Evolutionary conservation across 1,140 invertebrate species (phyloP), one percentile per base, ranked within the genome.

Genomic region (Papilio polyxenes): DNA sequence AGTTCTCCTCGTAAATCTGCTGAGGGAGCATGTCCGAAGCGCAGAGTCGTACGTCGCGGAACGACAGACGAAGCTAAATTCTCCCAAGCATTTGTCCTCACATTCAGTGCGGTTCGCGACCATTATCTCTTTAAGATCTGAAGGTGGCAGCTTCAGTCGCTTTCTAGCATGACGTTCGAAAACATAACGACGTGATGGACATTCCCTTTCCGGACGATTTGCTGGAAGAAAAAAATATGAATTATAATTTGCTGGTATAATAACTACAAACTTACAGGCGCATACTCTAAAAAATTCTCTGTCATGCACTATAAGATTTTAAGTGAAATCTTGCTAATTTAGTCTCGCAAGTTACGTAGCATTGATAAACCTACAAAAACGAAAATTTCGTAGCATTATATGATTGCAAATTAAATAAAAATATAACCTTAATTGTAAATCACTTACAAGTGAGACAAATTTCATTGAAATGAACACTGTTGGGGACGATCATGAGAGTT

Each of bases 401-500:
- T 13, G 69, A 10, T 40, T 7, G 13, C 7, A 40, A n/a, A 44
- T 17, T 40, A 75, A 15, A 75, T 51, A 51, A 11, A n/a, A 44
- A 15, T 40, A 62, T 40, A 62, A 76, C 44, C 37, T 1, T 13
- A 72, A 81, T 40, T 20, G 7, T 15, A 72, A 78, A 1, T 44
- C 10, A 96, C 97, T 97, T 94, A 98, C 98, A 98, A 51, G 97
- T 96, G 20, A 98, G 95, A 90, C 98, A 98, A 49, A 98, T 97
- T 96, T 98, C 98, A 20, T 97, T 97, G 88, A 98, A 98, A 91
- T 98, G 98, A 8, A 98, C 96, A 89, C 97, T 97, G 85, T 98
- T 97, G 3, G 97, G 97, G 7, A 98, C 97, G 77, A 98, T 95
- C 95, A 98, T 97, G 1, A 98, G 95, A 83, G 96, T 97, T 23